Percentiles rank a stretch among this genome's conserved stretches.
Evolutionary conservation across 2,797 vertebrate genomes (phyloP).

Genomic region (Melanotaenia trifasciata): DNA sequence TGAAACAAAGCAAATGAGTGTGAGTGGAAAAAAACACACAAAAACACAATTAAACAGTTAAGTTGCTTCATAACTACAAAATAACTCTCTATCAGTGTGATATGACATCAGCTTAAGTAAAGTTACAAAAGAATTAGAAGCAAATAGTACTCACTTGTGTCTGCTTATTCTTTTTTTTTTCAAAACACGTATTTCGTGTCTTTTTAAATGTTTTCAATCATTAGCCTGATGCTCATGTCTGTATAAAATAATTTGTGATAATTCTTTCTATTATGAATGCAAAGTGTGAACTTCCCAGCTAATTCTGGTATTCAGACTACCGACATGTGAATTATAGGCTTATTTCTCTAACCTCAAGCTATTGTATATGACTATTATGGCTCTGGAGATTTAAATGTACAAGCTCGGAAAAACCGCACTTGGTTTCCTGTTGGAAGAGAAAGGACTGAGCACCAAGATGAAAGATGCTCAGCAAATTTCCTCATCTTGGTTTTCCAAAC

Average conservation of each 20-base stretch:
- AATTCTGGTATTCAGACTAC: conserved; percentile 8
- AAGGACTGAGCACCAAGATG: conserved; percentile 43
- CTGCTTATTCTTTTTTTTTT: too few species aligned
- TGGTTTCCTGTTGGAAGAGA: conserved; percentile 20
- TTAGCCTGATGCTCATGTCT: background rate
- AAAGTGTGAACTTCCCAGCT: conserved; percentile 4
- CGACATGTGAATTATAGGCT: conserved; percentile 11
- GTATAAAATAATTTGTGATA: background rate
- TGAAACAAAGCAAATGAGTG: too few species aligned
- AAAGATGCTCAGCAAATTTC: conserved; percentile 32
- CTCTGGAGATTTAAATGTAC: conserved; percentile 12
- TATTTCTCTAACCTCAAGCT: conserved; percentile 13
- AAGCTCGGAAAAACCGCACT: conserved; percentile 15
- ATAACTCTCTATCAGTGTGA: too few species aligned
- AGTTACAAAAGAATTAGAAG: too few species aligned
- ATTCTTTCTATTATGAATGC: background rate
- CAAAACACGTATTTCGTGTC: background rate
- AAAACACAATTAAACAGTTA: too few species aligned
- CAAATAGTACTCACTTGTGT: background rate
- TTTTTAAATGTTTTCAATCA: background rate
- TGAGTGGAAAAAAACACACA: too few species aligned
- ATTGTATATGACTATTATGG: conserved; percentile 16
- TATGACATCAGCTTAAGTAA: too few species aligned
- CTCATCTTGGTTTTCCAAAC: conserved; percentile 36
- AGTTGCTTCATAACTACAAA: too few species aligned